Evolutionary conservation across 2,113 vertebrate genomes (phyloP), one percentile per base, ranked within the genome.

Genomic region (Alexandromys fortis): DNA sequence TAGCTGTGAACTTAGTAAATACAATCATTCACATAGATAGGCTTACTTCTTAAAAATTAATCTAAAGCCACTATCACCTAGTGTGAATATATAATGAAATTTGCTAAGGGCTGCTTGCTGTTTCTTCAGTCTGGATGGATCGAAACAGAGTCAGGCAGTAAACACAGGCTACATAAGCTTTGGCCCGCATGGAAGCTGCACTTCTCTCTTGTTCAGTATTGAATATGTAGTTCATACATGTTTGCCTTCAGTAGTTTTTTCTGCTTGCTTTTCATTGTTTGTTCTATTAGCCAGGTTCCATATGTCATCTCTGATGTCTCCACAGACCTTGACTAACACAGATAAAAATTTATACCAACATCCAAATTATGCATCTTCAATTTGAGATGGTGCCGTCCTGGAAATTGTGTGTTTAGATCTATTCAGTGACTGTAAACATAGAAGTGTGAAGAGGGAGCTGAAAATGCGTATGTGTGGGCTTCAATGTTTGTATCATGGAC

Each of bases 11-110:
- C 63, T 89, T 93, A 38, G 55, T 96, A 95, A 97, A 95, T 96
- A 79, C 6, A 89, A 1, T 89, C 76, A 96, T 90, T 97, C 91
- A 96, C 17, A 49, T 82, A 90, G 47, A 86, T 93, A 68, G 82
- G 45, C 77, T 89, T 96, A 91, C 21, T 93, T 82, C 65, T 73
- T 52, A 97, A 94, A 96, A 95, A 96, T 73, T 93, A 92, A 96
- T 95, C 86, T 92, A 61, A 21, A 92, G 11, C 63, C 42, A 47
- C 82, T 79, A 28, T 96, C 73, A 86, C 68, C 47, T 95, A 35
- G 49, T 68, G 13, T 97, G 95, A 93, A 61, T 92, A 55, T 55
- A 47, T 92, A 90, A 85, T 91, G 67, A 92, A 91, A 95, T 94
- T 85, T 79, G 49, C 82, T 87, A 72, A 86, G 91, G 68, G 33